Percentiles rank a stretch among this genome's conserved stretches.
These are phyloP conservation scores for Euleptes europaea DNA, from an alignment of 2,113 vertebrate species.

Conservation along the genomic window DNA sequence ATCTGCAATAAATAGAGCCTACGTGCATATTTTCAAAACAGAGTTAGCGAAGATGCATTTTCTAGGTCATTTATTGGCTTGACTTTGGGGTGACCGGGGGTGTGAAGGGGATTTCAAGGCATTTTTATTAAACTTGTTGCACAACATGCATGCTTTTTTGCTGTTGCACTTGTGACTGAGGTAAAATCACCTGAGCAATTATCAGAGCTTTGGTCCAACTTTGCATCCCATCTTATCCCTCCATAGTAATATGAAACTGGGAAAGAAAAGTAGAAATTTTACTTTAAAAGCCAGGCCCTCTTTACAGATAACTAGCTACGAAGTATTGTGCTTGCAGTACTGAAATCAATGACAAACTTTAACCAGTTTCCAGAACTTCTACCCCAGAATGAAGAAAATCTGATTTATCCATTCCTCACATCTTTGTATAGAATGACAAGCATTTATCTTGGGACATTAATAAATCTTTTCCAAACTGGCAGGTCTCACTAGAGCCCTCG, in stretches of 20 bases:
- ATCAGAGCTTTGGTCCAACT: background rate
- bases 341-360: background rate
- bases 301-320: background rate
- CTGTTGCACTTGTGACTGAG: background rate
- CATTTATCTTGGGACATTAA: background rate
- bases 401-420: background rate
- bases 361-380: background rate
- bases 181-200: background rate
- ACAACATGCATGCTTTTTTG: background rate
- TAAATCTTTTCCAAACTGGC: background rate
- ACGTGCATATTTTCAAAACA: slow-evolving; percentile 20
- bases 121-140: background rate
- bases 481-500: background rate
- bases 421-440: background rate
- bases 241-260: background rate
- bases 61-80: slow-evolving; percentile 10
- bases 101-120: slow-evolving; percentile 11
- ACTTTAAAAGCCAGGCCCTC: background rate
- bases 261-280: background rate
- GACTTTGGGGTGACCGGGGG: slow-evolving; percentile 6
- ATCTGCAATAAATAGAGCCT: slow-evolving; percentile 5
- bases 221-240: background rate
- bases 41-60: slow-evolving; percentile 25
- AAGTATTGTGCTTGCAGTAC: background rate
- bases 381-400: background rate